phyloP scores from a whole-genome alignment of 2,797 vertebrate genomes.

The Tachyglossus aculeatus region DNA sequence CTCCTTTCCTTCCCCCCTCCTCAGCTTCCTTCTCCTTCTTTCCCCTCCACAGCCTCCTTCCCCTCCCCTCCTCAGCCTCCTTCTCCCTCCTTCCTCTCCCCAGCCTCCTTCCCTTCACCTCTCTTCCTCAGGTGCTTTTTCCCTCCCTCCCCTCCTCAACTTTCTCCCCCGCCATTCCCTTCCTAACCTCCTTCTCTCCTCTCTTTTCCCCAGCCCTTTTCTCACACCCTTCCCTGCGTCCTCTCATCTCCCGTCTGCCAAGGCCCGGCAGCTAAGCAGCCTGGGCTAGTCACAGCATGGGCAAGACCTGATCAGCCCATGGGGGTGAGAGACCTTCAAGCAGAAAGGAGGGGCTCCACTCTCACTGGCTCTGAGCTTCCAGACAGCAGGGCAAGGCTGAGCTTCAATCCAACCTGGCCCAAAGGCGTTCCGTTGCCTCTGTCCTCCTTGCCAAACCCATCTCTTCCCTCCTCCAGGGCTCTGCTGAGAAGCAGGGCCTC shows the following conservation, averaged over 20 bases:
- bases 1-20: slow-evolving; percentile 26
- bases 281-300: not conserved
- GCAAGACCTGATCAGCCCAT: too few relatives aligned
- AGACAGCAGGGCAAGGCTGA: not conserved
- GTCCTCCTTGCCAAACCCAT: not conserved
- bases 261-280: not conserved
- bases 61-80: too few relatives aligned
- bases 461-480: too few relatives aligned
- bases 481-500: too few relatives aligned
- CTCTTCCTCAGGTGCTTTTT: not conserved
- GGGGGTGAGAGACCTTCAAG: not conserved
- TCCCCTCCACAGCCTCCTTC: too few relatives aligned
- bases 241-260: not conserved
- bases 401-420: not conserved
- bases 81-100: too few relatives aligned
- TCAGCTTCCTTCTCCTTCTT: too few relatives aligned
- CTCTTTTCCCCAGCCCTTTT: not conserved
- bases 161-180: not conserved
- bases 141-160: not conserved
- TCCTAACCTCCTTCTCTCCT: not conserved
- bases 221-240: not conserved
- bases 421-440: not conserved
- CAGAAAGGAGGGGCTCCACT: not conserved
- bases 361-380: not conserved
- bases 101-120: too few relatives aligned